Conservation (phyloP, 2,888 invertebrate genomes). For the Drosophila neonasuta region DNA sequence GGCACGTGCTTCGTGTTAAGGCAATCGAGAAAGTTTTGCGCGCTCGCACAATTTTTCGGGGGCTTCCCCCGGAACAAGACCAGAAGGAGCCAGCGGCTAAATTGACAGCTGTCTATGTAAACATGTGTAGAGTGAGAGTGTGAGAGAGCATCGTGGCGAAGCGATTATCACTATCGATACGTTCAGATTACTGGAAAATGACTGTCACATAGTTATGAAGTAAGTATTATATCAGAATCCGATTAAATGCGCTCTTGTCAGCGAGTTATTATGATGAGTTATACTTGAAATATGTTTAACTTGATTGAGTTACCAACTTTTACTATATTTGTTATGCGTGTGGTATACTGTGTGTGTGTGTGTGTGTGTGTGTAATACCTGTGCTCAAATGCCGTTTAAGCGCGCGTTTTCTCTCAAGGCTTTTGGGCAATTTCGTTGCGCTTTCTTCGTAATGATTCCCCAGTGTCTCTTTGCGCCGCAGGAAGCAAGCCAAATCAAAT, state of each 20-base stretch:
- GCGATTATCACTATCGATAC: constrained; percentile 42
- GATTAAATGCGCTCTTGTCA: not conserved
- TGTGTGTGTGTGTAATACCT: constrained; percentile 11
- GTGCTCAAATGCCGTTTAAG: constrained; percentile 9
- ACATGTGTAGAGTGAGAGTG: constrained; percentile 33
- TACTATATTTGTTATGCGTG: not conserved
- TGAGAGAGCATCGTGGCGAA: constrained; percentile 20
- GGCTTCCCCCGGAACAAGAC: not conserved
- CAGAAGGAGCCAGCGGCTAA: constrained; percentile 41
- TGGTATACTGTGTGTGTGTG: not conserved
- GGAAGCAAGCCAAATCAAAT: constrained; percentile 59
- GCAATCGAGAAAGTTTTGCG: constrained; percentile 45
- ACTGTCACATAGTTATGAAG: constrained; percentile 1
- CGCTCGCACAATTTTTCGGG: constrained; percentile 6
- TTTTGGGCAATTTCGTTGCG: constrained; percentile 23
- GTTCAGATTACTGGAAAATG: constrained; percentile 16
- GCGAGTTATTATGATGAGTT: constrained; percentile 1
- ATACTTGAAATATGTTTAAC: not conserved
- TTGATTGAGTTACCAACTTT: constrained; percentile 3
- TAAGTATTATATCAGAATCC: not conserved
- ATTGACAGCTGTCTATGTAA: constrained; percentile 63
- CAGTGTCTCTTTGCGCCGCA: constrained; percentile 36
- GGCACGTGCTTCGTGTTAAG: constrained; percentile 39
- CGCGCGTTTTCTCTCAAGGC: constrained; percentile 3
- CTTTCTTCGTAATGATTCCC: constrained; percentile 37